Evolutionary conservation across 2,888 invertebrate species (phyloP), one percentile per base, ranked within the genome.

Genomic region (Synanthedon formicaeformis): DNA sequence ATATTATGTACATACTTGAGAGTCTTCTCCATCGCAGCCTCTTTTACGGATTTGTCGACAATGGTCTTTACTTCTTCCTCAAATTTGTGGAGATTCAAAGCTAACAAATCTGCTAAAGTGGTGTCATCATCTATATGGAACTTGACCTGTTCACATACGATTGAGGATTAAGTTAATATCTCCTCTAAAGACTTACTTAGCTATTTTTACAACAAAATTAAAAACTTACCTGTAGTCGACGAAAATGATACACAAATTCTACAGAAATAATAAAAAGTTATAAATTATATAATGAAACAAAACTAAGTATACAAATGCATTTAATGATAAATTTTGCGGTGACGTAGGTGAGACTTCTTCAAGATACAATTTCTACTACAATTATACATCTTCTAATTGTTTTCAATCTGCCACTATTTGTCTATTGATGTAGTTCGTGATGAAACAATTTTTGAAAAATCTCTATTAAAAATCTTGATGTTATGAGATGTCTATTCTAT

Each of bases 41-140:
- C 98, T 73, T 98, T 98, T 0, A 97, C 96, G 0, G 97, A 96
- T 77, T 97, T 97, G 71, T 98, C 98, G 0, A 98, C 98, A 62
- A 97, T 97, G 59, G 94, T 94, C 69, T 96, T 95, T 0, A 97
- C 97, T 73, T 98, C 97, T 60, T 98, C 98, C 81, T 98, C 98
- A 71, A 90, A 98, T 66, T 96, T 93, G 76, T 98, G 97, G 1
- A 98, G 89, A 69, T 96, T 93, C 18, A 98, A 87, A 6, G 93
- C 94, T 54, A 98, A 84, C 51, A 98, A 89, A 73, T 97, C 96
- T 16, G 94, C 93, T 52, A 98, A 80, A 0, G 96, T 97, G 0
- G 98, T 98, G 55, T 91, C 91, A 54, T 94, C 94, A 64, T 92
- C 91, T 89, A 96, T 95, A 49, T 91, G 90, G 75, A 96, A 96